Evolutionary conservation across 2,888 invertebrate species (phyloP), one percentile per base, ranked within the genome.

Genomic region (Falcaria lacertinaria): DNA sequence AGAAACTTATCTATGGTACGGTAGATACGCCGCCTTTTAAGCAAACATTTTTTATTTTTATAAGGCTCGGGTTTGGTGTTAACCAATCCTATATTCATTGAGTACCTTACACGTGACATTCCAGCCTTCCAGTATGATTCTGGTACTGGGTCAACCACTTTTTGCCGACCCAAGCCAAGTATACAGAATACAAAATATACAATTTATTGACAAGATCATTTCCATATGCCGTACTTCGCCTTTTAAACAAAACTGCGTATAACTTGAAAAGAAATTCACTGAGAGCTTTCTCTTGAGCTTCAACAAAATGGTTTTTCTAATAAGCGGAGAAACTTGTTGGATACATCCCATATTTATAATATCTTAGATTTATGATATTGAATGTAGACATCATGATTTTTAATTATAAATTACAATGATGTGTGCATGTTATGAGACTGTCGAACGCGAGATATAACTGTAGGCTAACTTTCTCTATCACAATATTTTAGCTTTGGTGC

Each of bases 61-160:
- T n/a, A n/a, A n/a, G n/a, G n/a, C n/a, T n/a, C n/a, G n/a, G n/a
- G n/a, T n/a, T n/a, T n/a, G n/a, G n/a, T n/a, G n/a, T n/a, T n/a
- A n/a, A n/a, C n/a, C n/a, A 39, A 39, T 15, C n/a, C 22, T 13
- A 33, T 4, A 33, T 19, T 40, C 39, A 39, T 33, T 39, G 7
- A 22, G 7, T 22, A 33, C 39, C 32, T 39, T 13, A 19, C 13
- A 32, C 8, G 14, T 13, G 35, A 17, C 33, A 33, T 39, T 39
- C 32, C 14, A 13, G 35, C 4, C 3, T 28, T 11, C 28, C 33
- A 42, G 36, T 44, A 41, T 33, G 40, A 19, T 34, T 16, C 16
- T 37, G 37, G 34, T 33, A 38, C 33, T 41, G 41, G 41, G 44
- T 38, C 44, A 44, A 33, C 37, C 33, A 44, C 33, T 41, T 44